A percentile compares a stretch with the other conserved stretches of the same genome.
Evolutionary conservation across 2,888 invertebrate species (phyloP).

Genomic region (Sarcophaga rosellei): DNA sequence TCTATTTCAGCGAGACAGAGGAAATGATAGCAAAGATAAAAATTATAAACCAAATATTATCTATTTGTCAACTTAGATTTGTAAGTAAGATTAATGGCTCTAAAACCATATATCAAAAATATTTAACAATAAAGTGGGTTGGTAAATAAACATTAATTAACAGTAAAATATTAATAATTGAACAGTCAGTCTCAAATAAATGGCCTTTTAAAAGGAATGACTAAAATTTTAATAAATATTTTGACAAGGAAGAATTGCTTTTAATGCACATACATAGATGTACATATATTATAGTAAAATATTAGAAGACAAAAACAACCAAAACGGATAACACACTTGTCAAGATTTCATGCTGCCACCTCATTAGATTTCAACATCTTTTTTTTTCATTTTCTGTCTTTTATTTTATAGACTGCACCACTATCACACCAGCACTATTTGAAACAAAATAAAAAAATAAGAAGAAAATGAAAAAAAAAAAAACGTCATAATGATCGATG

Average conservation of each 20-base stretch:
- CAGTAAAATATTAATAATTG: constrained; percentile 31
- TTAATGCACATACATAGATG: neutral
- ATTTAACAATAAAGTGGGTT: constrained; percentile 40
- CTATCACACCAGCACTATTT: constrained; percentile 54
- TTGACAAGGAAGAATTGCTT: constrained; percentile 52
- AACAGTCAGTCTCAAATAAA: constrained; percentile 19
- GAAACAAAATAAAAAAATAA: constrained; percentile 12
- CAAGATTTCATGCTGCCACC: constrained; percentile 50
- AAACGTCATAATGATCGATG: constrained; percentile 68
- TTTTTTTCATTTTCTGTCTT: neutral
- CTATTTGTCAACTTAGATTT: constrained; percentile 66
- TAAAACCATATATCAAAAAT: constrained; percentile 55
- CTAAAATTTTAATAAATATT: constrained; percentile 37
- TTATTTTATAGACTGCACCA: constrained; percentile 10
- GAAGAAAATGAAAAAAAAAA: neutral
- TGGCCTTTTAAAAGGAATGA: neutral
- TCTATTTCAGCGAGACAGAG: neutral
- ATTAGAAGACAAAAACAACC: neutral
- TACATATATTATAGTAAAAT: neutral
- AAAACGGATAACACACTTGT: neutral
- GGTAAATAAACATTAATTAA: constrained; percentile 62
- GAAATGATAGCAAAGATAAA: constrained; percentile 35
- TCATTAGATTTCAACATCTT: constrained; percentile 57
- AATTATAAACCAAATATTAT: constrained; percentile 18
- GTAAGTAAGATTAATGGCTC: constrained; percentile 54